A percentile compares a stretch with the other conserved stretches of the same genome.
phyloP scores from a whole-genome alignment of 2,888 invertebrate genomes.

The Cactoblastis cactorum region DNA sequence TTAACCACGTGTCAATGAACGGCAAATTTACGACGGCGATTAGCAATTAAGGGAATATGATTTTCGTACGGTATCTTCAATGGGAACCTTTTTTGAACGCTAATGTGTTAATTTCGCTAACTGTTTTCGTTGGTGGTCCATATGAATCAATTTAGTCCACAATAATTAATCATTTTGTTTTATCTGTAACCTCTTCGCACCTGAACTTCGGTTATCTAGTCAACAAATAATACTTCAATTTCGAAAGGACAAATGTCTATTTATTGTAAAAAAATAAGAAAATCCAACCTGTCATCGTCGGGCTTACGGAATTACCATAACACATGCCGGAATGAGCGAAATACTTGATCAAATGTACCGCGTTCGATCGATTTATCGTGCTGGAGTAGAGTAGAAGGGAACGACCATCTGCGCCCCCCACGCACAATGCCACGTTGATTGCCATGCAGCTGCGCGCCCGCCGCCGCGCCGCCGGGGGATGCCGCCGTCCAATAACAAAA shows the following conservation, averaged over 20 bases:
- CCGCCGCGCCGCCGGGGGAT: constrained; percentile 35
- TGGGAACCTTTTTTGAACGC: constrained; percentile 27
- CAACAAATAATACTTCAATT: too few relatives aligned
- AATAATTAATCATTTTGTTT: background rate
- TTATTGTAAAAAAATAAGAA: too few relatives aligned
- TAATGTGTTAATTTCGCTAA: constrained; percentile 17
- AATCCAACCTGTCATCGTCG: constrained; percentile 8
- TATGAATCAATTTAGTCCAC: constrained; percentile 9
- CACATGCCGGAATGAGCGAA: constrained; percentile 10
- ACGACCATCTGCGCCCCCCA: constrained; percentile 73
- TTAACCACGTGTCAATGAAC: constrained; percentile 58
- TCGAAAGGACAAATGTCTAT: too few relatives aligned
- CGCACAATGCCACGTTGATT: constrained; percentile 64
- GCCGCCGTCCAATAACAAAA: constrained; percentile 33
- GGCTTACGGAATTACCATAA: constrained; percentile 7
- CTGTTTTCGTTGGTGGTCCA: constrained; percentile 14
- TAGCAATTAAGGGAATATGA: constrained; percentile 50
- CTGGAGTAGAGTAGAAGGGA: constrained; percentile 42
- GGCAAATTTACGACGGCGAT: constrained; percentile 41
- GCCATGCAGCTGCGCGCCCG: constrained; percentile 59
- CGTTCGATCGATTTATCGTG: constrained; percentile 54
- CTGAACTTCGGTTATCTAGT: background rate
- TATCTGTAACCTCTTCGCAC: background rate
- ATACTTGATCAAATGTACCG: constrained; percentile 18
- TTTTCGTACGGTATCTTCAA: constrained; percentile 36